Percentiles rank a stretch among this genome's conserved stretches.
These are phyloP conservation scores for Thereva nobilitata DNA, from an alignment of 2,888 invertebrate genomes.

Conservation along the genomic window DNA sequence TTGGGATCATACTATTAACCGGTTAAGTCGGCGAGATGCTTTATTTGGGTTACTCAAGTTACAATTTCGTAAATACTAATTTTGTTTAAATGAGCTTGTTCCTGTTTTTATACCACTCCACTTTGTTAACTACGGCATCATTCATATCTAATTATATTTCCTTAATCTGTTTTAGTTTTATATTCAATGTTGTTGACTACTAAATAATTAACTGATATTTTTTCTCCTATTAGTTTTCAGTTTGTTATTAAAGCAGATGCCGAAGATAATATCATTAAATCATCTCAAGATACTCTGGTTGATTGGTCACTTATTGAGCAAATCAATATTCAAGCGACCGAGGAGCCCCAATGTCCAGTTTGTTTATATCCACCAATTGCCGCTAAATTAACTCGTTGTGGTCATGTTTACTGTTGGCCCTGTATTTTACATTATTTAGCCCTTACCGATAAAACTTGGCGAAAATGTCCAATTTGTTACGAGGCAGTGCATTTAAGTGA, in stretches of 20 bases:
- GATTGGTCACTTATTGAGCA: slow-evolving; percentile 93
- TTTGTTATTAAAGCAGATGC: slow-evolving; percentile 86
- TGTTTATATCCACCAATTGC: slow-evolving; percentile 86
- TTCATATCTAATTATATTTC: no score
- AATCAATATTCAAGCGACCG: slow-evolving; percentile 73
- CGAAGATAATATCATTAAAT: slow-evolving; percentile 67
- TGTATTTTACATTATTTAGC: slow-evolving; percentile 92
- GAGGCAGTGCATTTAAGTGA: slow-evolving; percentile 79
- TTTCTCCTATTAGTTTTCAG: slow-evolving; percentile 75
- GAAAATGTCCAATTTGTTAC: slow-evolving; percentile 92
- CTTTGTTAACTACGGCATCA: no score
- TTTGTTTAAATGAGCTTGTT: no score
- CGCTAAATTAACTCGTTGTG: slow-evolving; percentile 91
- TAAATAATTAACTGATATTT: not conserved
- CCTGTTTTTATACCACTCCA: no score
- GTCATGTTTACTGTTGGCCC: slow-evolving; percentile 95
- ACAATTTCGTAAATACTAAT: no score
- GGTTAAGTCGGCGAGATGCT: no score
- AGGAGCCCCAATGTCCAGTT: slow-evolving; percentile 83
- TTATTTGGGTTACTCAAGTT: no score
- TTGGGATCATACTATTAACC: no score
- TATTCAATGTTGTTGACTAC: not conserved
- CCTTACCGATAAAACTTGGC: slow-evolving; percentile 78
- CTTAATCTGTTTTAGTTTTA: no score
- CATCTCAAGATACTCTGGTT: slow-evolving; percentile 85